A percentile compares a stretch with the other conserved stretches of the same genome.
Conservation (phyloP, 2,888 invertebrate genomes). For the Dermolepida albohirtum region DNA sequence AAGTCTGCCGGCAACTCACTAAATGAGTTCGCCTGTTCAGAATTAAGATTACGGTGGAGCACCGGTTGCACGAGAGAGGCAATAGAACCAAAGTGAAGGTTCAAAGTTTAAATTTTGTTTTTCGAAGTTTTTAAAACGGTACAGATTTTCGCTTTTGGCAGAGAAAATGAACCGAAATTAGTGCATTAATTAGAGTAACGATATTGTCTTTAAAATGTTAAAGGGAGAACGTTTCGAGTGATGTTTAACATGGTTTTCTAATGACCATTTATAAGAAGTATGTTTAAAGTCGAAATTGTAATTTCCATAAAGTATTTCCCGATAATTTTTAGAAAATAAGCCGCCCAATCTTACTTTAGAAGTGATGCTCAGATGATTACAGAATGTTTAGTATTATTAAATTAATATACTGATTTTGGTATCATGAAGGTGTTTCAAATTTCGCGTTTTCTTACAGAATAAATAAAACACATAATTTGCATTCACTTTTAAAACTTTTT, state of each 20-base stretch:
- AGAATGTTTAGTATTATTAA: too few species aligned
- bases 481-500: too few species aligned
- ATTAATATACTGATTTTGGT: too few species aligned
- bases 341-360: too few species aligned
- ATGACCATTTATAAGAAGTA: not conserved
- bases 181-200: slow-evolving; percentile 30
- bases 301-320: too few species aligned
- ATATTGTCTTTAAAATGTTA: too few species aligned
- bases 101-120: slow-evolving; percentile 33
- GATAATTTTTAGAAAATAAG: too few species aligned
- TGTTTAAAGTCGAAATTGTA: too few species aligned
- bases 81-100: not conserved
- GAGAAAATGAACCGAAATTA: slow-evolving; percentile 30
- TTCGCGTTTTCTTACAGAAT: too few species aligned
- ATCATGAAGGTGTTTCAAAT: too few species aligned
- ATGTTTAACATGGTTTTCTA: not conserved
- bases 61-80: slow-evolving; percentile 2
- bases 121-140: slow-evolving; percentile 26
- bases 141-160: slow-evolving; percentile 26
- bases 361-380: too few species aligned
- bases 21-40: slow-evolving; percentile 30
- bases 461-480: too few species aligned
- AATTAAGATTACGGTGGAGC: slow-evolving; percentile 27
- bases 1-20: slow-evolving; percentile 30
- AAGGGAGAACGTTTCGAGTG: not conserved